phyloP scores from a whole-genome alignment of 2,888 invertebrate genomes.

The Drosophila niveifrons region DNA sequence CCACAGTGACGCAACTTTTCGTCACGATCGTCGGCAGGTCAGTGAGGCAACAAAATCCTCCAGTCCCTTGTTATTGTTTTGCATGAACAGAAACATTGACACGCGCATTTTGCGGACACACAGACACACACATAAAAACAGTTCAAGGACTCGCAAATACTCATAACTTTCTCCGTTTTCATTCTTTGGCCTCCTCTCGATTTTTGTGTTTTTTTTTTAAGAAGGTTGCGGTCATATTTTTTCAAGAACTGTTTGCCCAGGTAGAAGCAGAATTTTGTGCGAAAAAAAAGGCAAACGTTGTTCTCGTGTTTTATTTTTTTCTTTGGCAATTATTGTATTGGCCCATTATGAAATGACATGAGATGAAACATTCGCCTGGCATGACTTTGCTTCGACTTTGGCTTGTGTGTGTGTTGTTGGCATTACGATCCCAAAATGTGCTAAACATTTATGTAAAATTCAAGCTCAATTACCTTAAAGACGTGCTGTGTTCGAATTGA shows the following conservation, averaged over 20 bases:
- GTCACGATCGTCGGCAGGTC: slow-evolving; percentile 55
- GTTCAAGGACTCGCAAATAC: slow-evolving; percentile 68
- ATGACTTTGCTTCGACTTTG: background rate
- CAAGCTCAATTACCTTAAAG: slow-evolving; percentile 8
- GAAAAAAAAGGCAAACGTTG: slow-evolving; percentile 1
- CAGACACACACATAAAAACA: slow-evolving; percentile 63
- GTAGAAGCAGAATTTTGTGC: slow-evolving; percentile 39
- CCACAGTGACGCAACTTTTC: slow-evolving; percentile 66
- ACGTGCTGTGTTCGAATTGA: background rate
- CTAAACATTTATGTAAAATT: slow-evolving; percentile 21
- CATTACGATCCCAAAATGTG: slow-evolving; percentile 13
- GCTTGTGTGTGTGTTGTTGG: background rate
- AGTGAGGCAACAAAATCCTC: slow-evolving; percentile 17
- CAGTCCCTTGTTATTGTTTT: slow-evolving; percentile 55
- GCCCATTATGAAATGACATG: slow-evolving; percentile 30
- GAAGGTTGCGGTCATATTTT: slow-evolving; percentile 63
- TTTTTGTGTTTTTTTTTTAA: slow-evolving; percentile 48
- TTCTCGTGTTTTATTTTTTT: background rate
- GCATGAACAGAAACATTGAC: slow-evolving; percentile 42
- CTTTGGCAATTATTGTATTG: slow-evolving; percentile 20
- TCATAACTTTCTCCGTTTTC: slow-evolving; percentile 63
- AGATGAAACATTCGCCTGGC: background rate
- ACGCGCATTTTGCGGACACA: slow-evolving; percentile 67
- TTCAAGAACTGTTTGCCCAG: slow-evolving; percentile 44
- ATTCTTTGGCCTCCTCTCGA: background rate